These are phyloP conservation scores for Porites divaricata DNA, from an alignment of 92 coral and sea anemone genomes.

Conservation along the genomic window DNA sequence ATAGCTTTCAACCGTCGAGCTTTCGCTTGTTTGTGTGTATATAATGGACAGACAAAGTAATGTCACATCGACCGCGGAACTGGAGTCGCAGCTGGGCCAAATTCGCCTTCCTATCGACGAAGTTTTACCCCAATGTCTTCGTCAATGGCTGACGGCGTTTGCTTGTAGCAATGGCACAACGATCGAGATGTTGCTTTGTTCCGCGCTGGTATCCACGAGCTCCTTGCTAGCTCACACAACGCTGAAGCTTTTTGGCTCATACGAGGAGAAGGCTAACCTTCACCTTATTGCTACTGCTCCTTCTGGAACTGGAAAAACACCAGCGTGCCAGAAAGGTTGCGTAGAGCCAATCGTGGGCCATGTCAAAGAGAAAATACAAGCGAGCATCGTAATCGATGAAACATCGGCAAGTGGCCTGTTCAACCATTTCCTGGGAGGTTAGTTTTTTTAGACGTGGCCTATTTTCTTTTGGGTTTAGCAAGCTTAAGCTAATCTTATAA, in stretches of 20 bases:
- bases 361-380: constrained; percentile 46
- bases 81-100: constrained; percentile 40
- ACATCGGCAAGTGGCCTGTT: constrained; percentile 65
- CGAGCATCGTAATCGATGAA: constrained; percentile 54
- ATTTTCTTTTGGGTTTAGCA: no score
- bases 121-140: constrained; percentile 21
- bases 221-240: constrained; percentile 41
- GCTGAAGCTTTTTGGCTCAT: constrained; percentile 50
- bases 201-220: constrained; percentile 23
- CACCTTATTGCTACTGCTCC: constrained; percentile 59
- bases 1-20: no score
- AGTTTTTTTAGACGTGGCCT: neutral
- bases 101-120: constrained; percentile 46
- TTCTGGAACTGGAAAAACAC: constrained; percentile 68
- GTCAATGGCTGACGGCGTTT: constrained; percentile 34
- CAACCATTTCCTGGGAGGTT: constrained; percentile 29
- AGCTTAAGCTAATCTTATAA: no score
- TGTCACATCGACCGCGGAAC: constrained; percentile 22
- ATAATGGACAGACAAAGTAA: no score
- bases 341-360: constrained; percentile 44
- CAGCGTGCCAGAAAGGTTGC: constrained; percentile 54
- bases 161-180: constrained; percentile 45
- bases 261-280: constrained; percentile 43
- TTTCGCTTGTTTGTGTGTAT: no score
- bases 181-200: constrained; percentile 32